A percentile compares a stretch with the other conserved stretches of the same genome.
phyloP scores from a whole-genome alignment of 1,140 invertebrate species.

The Drosophila nannoptera region DNA sequence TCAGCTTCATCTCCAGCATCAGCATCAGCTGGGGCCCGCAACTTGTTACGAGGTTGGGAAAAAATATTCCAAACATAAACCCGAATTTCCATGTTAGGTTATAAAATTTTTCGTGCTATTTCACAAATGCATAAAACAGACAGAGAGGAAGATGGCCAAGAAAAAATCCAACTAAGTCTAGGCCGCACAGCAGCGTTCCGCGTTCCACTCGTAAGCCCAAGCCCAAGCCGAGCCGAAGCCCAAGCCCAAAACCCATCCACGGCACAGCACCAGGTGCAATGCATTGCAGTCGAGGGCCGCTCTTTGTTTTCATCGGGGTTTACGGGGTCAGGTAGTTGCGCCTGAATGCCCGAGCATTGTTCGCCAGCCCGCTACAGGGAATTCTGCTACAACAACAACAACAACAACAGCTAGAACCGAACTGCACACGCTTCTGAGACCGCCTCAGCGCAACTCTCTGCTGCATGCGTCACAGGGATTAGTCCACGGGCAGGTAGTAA shows the following conservation, averaged over 20 bases:
- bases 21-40: slow-evolving; percentile 36
- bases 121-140: slow-evolving; percentile 70
- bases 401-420: slow-evolving; percentile 22
- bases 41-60: slow-evolving; percentile 59
- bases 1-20: slow-evolving; percentile 13
- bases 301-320: slow-evolving; percentile 37
- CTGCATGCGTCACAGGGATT: slow-evolving; percentile 57
- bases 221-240: not conserved
- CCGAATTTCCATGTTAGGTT: slow-evolving; percentile 68
- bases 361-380: slow-evolving; percentile 34
- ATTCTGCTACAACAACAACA: slow-evolving; percentile 42
- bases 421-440: slow-evolving; percentile 12
- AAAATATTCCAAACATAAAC: slow-evolving; percentile 53
- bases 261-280: slow-evolving; percentile 60
- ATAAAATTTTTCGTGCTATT: slow-evolving; percentile 64
- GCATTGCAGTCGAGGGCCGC: slow-evolving; percentile 41
- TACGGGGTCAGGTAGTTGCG: slow-evolving; percentile 63
- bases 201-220: not conserved
- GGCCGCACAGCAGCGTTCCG: slow-evolving; percentile 4
- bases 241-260: slow-evolving; percentile 14
- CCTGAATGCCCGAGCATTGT: slow-evolving; percentile 68
- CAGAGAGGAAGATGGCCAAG: slow-evolving; percentile 10
- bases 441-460: slow-evolving; percentile 15
- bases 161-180: slow-evolving; percentile 36
- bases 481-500: slow-evolving; percentile 45